Evolutionary conservation across 2,113 vertebrate species (phyloP).

Genomic region (Zingel zingel): DNA sequence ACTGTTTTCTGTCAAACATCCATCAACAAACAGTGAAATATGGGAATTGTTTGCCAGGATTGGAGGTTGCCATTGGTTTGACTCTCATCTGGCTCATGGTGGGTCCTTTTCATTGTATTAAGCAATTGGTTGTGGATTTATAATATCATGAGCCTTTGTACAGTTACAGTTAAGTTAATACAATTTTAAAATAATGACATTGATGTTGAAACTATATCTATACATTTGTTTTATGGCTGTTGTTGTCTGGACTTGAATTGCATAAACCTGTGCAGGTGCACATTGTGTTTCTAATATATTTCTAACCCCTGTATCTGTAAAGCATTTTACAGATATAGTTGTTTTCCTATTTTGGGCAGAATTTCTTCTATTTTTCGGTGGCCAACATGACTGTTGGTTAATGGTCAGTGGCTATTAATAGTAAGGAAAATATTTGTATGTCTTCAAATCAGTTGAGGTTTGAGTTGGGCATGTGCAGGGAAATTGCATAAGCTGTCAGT

Average conservation of each 20-base stretch:
- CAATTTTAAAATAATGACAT: no score
- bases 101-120: neutral
- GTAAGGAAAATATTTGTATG: neutral
- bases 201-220: neutral
- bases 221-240: neutral
- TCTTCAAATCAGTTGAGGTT: neutral
- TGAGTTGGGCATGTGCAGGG: neutral
- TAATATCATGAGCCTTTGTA: neutral
- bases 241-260: neutral
- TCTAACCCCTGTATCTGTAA: neutral
- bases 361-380: neutral
- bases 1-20: neutral
- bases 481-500: slow-evolving; percentile 39
- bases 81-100: no score
- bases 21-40: neutral
- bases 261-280: neutral
- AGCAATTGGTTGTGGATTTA: neutral
- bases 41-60: neutral
- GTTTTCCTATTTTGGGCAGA: neutral
- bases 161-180: no score
- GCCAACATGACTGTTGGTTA: neutral
- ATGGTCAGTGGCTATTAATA: neutral
- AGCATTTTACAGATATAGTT: neutral
- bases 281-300: neutral
- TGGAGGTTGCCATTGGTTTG: neutral